Base-by-base conservation (phyloP, 35 echinoderm and acorn worm genomes). In the Hemicentrotus pulcherrimus region DNA sequence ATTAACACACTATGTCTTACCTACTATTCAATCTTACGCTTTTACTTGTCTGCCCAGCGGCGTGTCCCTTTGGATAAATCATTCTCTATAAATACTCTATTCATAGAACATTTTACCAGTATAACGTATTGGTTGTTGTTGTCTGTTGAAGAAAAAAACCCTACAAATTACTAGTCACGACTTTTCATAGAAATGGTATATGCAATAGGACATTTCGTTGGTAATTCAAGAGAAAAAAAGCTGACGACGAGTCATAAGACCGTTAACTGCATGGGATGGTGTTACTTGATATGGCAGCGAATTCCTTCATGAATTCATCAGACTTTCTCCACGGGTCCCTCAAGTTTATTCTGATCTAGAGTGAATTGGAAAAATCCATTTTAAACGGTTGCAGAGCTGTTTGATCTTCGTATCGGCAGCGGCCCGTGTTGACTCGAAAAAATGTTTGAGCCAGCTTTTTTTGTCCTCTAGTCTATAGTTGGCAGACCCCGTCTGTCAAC, bases 381-480 rank as follows among this genome's bases (percentile, higher is more conserved):
- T 78, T 78, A 78, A 78, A 78, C 65, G 65, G 65, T 78, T 78
- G 65, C 65, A 78, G 65, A 78, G 65, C 65, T 78, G 65, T 78
- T 78, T 78, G 65, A 78, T 78, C 65, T 78, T 78, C 24, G 19
- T 78, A 78, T 78, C 65, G 65, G 65, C 65, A 28, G 65, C 65
- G 65, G 65, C 65, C 24, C 65, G 65, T 78, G 65, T 78, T 78
- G 65, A 78, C 65, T 78, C 22, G 65, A 22, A 78, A 78, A 78
- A 78, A 78, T 78, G 65, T 78, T 78, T 78, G 65, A 78, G 65
- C 22, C 65, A 15, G 65, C 65, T 78, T 78, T 59, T 70, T 28
- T 15, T 28, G 19, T n/a, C 65, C 24, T 78, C 0, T 78, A 78
- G 65, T 78, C 65, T 78, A 28, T 22, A n/a, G 4, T n/a, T 78